Evolutionary conservation across 1,140 invertebrate genomes (phyloP).

Genomic region (Notospermus geniculatus): DNA sequence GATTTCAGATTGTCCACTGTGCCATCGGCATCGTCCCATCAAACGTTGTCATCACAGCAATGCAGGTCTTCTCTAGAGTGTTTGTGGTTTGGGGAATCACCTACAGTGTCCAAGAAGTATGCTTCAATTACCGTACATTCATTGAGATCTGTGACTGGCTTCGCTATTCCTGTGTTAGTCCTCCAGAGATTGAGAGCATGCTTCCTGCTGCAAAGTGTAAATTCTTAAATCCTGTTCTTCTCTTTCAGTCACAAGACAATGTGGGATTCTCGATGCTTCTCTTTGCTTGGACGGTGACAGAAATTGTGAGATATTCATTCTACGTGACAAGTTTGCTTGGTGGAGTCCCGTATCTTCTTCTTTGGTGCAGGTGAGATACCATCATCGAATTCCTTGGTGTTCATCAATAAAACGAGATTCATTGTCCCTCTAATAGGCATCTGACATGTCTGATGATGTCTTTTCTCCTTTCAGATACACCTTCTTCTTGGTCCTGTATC

Average conservation of each 20-base stretch:
- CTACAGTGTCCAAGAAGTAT: conserved; percentile 58
- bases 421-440: not conserved
- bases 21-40: conserved; percentile 77
- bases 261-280: conserved; percentile 68
- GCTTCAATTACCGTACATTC: conserved; percentile 18
- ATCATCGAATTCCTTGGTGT: not conserved
- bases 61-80: conserved; percentile 88
- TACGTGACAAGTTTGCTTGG: conserved; percentile 81
- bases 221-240: not conserved
- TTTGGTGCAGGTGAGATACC: conserved; percentile 58
- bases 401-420: conserved; percentile 4
- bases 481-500: conserved; percentile 88
- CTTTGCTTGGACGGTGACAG: conserved; percentile 89
- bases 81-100: conserved; percentile 82
- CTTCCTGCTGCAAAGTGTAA: not conserved
- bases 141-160: no score
- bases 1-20: conserved; percentile 76
- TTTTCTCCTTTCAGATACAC: conserved; percentile 63
- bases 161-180: no score
- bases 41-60: conserved; percentile 73
- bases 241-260: conserved; percentile 49
- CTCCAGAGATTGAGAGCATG: no score
- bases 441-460: no score
- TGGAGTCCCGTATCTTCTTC: conserved; percentile 69
- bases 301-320: conserved; percentile 90